Conservation (phyloP, 2,797 vertebrate genomes). For the Denticeps clupeoides region DNA sequence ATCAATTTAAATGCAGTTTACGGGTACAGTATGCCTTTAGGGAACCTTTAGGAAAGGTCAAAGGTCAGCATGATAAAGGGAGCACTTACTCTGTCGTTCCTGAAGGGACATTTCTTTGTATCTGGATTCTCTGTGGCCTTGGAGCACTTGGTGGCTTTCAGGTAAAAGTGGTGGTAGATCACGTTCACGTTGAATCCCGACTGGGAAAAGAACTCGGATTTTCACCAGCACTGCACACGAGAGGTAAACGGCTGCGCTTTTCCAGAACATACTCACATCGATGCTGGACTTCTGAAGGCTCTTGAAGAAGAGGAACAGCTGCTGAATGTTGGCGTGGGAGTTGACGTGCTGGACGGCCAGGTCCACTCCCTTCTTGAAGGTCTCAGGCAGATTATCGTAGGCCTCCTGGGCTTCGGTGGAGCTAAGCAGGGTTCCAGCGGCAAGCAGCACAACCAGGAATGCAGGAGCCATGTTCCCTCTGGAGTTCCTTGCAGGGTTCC, state of each 20-base stretch:
- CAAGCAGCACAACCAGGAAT: constrained; percentile 34
- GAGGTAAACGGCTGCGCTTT: no score
- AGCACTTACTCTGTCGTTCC: constrained; percentile 53
- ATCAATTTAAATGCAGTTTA: neutral
- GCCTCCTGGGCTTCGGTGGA: constrained; percentile 31
- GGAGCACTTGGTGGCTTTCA: constrained; percentile 55
- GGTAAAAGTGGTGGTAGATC: constrained; percentile 54
- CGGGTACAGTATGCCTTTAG: neutral
- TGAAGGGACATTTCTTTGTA: constrained; percentile 39
- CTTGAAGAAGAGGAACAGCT: constrained; percentile 52
- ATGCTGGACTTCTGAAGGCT: constrained; percentile 33
- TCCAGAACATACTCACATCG: constrained; percentile 37
- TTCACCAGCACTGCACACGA: no score
- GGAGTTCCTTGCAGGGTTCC: neutral
- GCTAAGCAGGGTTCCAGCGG: constrained; percentile 30
- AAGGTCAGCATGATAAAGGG: neutral
- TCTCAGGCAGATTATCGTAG: constrained; percentile 30
- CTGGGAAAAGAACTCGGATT: constrained; percentile 37
- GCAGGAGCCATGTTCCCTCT: constrained; percentile 44
- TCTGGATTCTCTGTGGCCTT: constrained; percentile 33
- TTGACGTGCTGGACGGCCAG: constrained; percentile 39
- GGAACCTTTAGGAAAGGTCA: neutral
- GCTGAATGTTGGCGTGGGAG: constrained; percentile 21
- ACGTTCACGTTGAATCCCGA: constrained; percentile 45
- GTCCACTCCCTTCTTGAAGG: constrained; percentile 47